These are phyloP conservation scores for Pangasius larnaudii DNA, from an alignment of 2,797 vertebrate genomes.

Conservation along the genomic window DNA sequence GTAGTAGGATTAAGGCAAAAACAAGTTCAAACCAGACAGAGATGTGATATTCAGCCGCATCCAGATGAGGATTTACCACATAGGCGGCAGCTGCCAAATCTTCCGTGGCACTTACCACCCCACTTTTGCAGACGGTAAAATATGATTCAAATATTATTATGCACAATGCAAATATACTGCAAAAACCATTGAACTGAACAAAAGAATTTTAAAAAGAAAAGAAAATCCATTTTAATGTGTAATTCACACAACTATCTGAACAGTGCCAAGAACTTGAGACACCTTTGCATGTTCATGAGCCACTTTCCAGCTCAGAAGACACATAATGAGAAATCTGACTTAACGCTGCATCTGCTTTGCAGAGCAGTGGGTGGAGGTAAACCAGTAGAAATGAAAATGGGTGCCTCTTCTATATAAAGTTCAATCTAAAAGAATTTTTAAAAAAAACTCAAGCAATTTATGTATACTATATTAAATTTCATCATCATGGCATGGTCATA, in stretches of 20 bases:
- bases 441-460: not conserved
- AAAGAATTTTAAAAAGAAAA: not conserved
- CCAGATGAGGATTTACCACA: not conserved
- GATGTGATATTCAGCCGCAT: not conserved
- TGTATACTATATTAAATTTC: not conserved
- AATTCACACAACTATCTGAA: not conserved
- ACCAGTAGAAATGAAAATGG: not conserved
- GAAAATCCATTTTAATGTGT: not conserved
- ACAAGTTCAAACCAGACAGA: not conserved
- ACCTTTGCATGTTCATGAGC: conserved; percentile 5
- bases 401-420: not conserved
- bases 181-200: not conserved
- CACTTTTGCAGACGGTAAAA: not conserved
- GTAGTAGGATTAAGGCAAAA: not conserved
- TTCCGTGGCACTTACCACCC: not conserved
- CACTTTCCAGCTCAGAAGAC: conserved; percentile 1
- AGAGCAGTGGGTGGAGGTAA: not conserved
- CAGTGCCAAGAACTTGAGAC: not conserved
- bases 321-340: conserved; percentile 13
- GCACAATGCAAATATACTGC: not conserved
- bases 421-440: not conserved
- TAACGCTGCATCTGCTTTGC: conserved; percentile 16
- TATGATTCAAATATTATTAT: not conserved
- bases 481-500: not conserved
- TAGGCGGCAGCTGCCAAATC: not conserved